Evolutionary conservation across 2,888 invertebrate species (phyloP).

Genomic region (Meliscaeva auricollis): DNA sequence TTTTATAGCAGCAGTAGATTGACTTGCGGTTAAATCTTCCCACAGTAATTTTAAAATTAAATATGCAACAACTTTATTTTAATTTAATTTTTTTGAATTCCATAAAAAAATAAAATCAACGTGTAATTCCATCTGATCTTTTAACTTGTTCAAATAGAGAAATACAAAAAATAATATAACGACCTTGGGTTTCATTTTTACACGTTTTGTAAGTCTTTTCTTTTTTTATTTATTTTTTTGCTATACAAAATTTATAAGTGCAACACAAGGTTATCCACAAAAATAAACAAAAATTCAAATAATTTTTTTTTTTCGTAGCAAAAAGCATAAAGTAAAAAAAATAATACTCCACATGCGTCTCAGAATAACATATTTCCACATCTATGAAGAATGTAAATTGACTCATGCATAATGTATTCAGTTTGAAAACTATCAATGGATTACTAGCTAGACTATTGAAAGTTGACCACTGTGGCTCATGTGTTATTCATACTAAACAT

Average conservation of each 20-base stretch:
- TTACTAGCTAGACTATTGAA: not conserved
- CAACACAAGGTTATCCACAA: slow-evolving; percentile 9
- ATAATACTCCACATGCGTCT: slow-evolving; percentile 3
- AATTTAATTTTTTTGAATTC: not conserved
- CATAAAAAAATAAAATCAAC: not conserved
- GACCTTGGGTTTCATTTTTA: slow-evolving; percentile 27
- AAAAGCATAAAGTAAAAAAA: not conserved
- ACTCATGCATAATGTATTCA: slow-evolving; percentile 24
- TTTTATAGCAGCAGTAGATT: too few species aligned
- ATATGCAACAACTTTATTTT: too few species aligned
- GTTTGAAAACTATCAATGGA: slow-evolving; percentile 13
- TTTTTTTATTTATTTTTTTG: too few species aligned
- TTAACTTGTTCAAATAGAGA: not conserved
- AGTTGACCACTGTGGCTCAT: slow-evolving; percentile 5
- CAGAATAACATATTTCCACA: not conserved
- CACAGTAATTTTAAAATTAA: too few species aligned
- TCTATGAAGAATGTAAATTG: slow-evolving; percentile 34
- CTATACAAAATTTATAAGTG: too few species aligned
- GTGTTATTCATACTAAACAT: slow-evolving; percentile 44
- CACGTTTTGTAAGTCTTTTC: not conserved
- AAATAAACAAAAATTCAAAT: slow-evolving; percentile 12
- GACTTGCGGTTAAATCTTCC: too few species aligned
- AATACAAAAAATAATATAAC: not conserved
- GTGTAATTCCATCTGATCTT: not conserved
- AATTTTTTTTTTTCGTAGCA: not conserved